A percentile compares a stretch with the other conserved stretches of the same genome.
Conservation (phyloP, 2,888 invertebrate species). For the Andrena camellia region DNA sequence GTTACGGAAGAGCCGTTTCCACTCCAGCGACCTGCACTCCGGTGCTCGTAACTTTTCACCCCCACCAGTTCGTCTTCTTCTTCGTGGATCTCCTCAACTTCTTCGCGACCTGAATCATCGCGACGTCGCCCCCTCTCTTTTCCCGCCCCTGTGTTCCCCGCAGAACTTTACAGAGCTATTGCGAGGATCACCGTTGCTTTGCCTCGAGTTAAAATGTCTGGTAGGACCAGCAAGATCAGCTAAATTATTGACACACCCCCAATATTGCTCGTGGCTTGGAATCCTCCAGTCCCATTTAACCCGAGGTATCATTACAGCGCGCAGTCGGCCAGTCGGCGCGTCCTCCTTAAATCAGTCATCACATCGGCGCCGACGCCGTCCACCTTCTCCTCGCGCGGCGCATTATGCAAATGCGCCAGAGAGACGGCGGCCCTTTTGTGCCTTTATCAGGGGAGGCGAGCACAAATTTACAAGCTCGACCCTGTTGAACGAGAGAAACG, state of each 20-base stretch:
- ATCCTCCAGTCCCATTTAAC: conserved; percentile 52
- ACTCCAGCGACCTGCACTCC: conserved; percentile 44
- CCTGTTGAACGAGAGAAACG: conserved; percentile 57
- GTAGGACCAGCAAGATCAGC: no score
- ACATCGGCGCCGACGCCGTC: conserved; percentile 57
- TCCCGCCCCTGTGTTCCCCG: neutral
- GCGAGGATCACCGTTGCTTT: neutral
- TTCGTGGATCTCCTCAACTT: neutral
- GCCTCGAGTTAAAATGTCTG: neutral
- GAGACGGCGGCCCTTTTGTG: conserved; percentile 77
- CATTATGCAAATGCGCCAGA: conserved; percentile 71
- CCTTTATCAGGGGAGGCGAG: conserved; percentile 77
- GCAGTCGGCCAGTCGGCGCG: neutral
- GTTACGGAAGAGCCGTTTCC: conserved; percentile 61
- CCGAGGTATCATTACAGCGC: no score
- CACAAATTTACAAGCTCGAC: conserved; percentile 81
- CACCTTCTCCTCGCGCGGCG: conserved; percentile 37
- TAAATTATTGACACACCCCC: no score
- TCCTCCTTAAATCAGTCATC: conserved; percentile 68
- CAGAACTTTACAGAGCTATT: conserved; percentile 8
- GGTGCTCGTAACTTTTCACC: conserved; percentile 52
- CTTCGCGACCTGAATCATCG: conserved; percentile 32
- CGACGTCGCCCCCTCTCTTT: neutral
- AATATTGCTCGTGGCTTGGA: conserved; percentile 1
- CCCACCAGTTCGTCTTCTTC: conserved; percentile 10